Conservation (phyloP, 2,888 invertebrate species). For the Nineta flava region DNA sequence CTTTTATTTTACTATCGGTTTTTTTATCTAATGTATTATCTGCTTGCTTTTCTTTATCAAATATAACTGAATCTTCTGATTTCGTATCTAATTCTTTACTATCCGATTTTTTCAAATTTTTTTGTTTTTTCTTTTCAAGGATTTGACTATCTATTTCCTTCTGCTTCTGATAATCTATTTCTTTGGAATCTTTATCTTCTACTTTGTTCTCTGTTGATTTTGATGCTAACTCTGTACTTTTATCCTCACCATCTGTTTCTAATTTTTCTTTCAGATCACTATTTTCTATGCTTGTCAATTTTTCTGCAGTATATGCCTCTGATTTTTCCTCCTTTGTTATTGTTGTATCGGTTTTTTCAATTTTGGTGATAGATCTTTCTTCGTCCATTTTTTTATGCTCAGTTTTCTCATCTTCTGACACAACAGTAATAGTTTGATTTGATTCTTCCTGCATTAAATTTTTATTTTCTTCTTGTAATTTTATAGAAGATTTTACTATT, state of each 20-base stretch:
- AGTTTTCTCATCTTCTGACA: constrained; percentile 9
- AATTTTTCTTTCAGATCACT: constrained; percentile 9
- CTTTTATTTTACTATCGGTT: constrained; percentile 9
- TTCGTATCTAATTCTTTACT: constrained; percentile 16
- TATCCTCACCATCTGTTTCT: constrained; percentile 7
- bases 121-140: constrained; percentile 12
- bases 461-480: no score
- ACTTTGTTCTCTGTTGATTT: constrained; percentile 11
- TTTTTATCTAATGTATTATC: constrained; percentile 7
- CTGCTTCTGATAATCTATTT: constrained; percentile 10
- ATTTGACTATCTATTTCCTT: not conserved
- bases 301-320: constrained; percentile 8
- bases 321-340: constrained; percentile 11
- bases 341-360: constrained; percentile 11
- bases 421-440: no score
- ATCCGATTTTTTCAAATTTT: constrained; percentile 10
- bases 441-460: no score
- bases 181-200: constrained; percentile 9
- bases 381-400: constrained; percentile 10
- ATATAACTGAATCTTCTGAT: constrained; percentile 12
- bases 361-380: constrained; percentile 10
- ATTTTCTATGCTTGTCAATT: constrained; percentile 7
- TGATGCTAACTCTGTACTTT: constrained; percentile 9
- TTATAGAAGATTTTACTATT: no score
- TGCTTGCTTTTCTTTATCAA: constrained; percentile 3